These are phyloP conservation scores for Entosphenus tridentatus DNA, from an alignment of 2,113 vertebrate genomes.

Conservation along the genomic window DNA sequence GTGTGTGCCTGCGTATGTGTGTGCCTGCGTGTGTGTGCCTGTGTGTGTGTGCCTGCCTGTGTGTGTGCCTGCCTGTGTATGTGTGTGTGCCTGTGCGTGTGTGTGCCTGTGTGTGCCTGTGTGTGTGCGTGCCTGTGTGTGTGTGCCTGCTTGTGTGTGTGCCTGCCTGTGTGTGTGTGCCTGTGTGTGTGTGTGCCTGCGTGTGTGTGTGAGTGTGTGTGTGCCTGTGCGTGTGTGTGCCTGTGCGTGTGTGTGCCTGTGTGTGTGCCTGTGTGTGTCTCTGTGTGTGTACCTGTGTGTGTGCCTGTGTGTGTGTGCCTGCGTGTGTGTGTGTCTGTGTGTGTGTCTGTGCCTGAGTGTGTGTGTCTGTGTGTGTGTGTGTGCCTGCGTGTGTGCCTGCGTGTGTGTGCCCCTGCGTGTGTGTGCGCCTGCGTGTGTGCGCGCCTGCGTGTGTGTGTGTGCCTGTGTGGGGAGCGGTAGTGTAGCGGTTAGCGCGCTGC, in stretches of 20 bases:
- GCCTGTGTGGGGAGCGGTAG: too few relatives aligned
- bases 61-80: too few relatives aligned
- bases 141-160: not conserved
- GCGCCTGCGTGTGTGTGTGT: too few relatives aligned
- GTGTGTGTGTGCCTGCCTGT: too few relatives aligned
- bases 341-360: not conserved
- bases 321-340: conserved; percentile 3
- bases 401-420: too few relatives aligned
- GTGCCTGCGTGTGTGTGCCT: too few relatives aligned
- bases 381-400: too few relatives aligned
- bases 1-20: too few relatives aligned
- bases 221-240: not conserved
- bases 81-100: too few relatives aligned
- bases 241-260: not conserved
- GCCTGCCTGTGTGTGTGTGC: not conserved
- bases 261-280: not conserved
- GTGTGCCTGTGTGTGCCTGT: too few relatives aligned
- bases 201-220: not conserved
- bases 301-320: not conserved
- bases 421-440: too few relatives aligned
- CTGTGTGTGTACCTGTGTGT: not conserved
- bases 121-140: not conserved
- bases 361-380: not conserved
- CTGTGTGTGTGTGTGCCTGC: not conserved
- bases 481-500: too few relatives aligned